Evolutionary conservation across 2,113 vertebrate species (phyloP), one percentile per base, ranked within the genome.

Genomic region (Scolopax mira): DNA sequence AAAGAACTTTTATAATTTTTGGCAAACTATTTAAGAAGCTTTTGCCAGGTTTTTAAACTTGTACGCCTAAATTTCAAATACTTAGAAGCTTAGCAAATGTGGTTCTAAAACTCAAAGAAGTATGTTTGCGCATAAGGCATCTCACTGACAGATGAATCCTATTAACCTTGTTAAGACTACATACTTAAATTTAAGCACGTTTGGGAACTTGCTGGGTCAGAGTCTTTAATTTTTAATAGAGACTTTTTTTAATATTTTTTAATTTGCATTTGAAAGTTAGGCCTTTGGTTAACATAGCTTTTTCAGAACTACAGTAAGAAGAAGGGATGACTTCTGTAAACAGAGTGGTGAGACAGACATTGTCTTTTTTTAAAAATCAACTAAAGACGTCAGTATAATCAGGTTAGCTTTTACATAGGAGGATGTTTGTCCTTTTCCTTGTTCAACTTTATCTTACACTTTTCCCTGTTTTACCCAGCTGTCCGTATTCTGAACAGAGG

Each of bases 141-240:
- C 79, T 88, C 66, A 54, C 44, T 84, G 91, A 81, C 84, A 87
- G 81, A 83, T 70, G 77, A 93, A 80, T 92, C 75, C 79, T 67
- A 62, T 81, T 67, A 84, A 84, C 44, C 57, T 88, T 64, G 33
- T 33, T 70, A 85, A 83, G n/a, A 52, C 28, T 51, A 15, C 2
- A 1, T 62, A 22, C 61, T 80, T 70, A 42, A n/a, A 66, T 66
- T 49, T 39, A 70, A 66, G 64, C 64, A 85, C 42, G 19, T 84
- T 89, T 66, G 44, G 60, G 72, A 93, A 62, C 33, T 80, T 74
- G 11, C 67, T 90, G 41, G 46, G n/a, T 78, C 49, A 70, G 28
- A n/a, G 4, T 66, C 37, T 79, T 83, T 23, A 75, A 42, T 65
- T 85, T 89, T 72, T 83, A 41, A 46, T 22, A 72, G 22, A 83